Evolutionary conservation across 2,113 vertebrate species (phyloP), one percentile per base, ranked within the genome.

Genomic region (Myrmophylax atrothorax): DNA sequence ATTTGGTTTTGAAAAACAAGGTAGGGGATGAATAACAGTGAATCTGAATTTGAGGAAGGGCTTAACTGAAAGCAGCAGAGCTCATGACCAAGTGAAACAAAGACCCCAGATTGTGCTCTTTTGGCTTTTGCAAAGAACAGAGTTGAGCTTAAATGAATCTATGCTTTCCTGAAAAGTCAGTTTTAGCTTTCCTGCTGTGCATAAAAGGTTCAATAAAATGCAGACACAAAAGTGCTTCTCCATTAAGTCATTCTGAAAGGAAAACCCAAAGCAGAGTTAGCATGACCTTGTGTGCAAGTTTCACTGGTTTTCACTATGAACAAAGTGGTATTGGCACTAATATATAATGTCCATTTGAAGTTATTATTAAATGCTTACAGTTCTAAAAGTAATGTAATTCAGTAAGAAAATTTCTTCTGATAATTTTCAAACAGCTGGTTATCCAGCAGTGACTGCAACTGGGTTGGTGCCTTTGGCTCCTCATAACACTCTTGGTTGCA

Each of bases 21-120:
- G 24, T 18, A 74, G 18, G 38, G 29, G 50, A 91, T 16, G 52
- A 91, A 14, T n/a, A 78, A 60, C 20, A 67, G 8, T 9, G 26
- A 86, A 69, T 12, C 22, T 38, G 40, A 58, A 28, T 49, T 81
- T 47, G 33, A 79, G 74, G 79, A 77, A 47, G 47, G 9, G 37
- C 68, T 77, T 93, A 91, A 90, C 70, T 26, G 44, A 70, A 70
- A 68, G 82, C 26, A 89, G 47, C 42, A 92, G 47, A 93, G 38
- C 11, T 81, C n/a, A 28, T 4, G 11, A 83, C 18, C 19, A 67
- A 35, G 37, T 56, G 80, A 68, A 90, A 87, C 28, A 47, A 88
- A 59, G 81, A 26, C 35, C 75, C 52, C 35, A 76, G 52, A 76
- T 44, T 82, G 49, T n/a, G 73, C 31, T 87, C 38, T 31, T 16